These are phyloP conservation scores for Zaprionus gabonicus DNA, from an alignment of 1,140 invertebrate species.

Conservation along the genomic window DNA sequence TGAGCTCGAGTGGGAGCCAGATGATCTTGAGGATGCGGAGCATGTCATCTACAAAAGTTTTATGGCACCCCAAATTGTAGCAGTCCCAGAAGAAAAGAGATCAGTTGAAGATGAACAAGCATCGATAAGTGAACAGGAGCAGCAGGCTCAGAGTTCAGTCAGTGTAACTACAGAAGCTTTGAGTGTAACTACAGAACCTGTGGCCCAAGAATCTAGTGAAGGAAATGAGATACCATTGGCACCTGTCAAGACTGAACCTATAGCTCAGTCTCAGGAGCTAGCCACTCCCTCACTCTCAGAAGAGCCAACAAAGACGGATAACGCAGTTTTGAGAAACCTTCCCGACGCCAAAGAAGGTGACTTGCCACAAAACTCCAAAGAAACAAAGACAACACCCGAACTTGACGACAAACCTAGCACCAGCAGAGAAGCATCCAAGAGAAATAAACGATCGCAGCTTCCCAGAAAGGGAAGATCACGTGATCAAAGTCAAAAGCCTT, in stretches of 20 bases:
- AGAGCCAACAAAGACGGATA: background rate
- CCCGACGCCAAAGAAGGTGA: background rate
- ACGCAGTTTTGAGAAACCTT: background rate
- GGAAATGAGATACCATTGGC: background rate
- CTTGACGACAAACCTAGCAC: slow-evolving; percentile 55
- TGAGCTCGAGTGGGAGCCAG: slow-evolving; percentile 57
- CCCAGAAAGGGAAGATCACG: slow-evolving; percentile 41
- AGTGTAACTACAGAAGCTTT: background rate
- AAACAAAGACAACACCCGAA: background rate
- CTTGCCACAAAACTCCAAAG: background rate
- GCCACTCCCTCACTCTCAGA: background rate
- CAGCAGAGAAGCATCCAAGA: slow-evolving; percentile 47
- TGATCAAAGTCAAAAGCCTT: slow-evolving; percentile 63
- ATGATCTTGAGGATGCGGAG: slow-evolving; percentile 53
- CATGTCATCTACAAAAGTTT: slow-evolving; percentile 63
- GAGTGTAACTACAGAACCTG: background rate
- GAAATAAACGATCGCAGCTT: slow-evolving; percentile 48
- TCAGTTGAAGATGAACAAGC: background rate
- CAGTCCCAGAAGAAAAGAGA: background rate
- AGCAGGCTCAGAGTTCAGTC: background rate
- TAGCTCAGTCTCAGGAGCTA: background rate
- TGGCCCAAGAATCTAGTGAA: background rate
- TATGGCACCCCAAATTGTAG: slow-evolving; percentile 44
- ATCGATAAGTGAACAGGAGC: background rate
- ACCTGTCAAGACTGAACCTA: background rate